Base-by-base conservation (phyloP, 2,888 invertebrate genomes). In the Esperia sulphurella region DNA sequence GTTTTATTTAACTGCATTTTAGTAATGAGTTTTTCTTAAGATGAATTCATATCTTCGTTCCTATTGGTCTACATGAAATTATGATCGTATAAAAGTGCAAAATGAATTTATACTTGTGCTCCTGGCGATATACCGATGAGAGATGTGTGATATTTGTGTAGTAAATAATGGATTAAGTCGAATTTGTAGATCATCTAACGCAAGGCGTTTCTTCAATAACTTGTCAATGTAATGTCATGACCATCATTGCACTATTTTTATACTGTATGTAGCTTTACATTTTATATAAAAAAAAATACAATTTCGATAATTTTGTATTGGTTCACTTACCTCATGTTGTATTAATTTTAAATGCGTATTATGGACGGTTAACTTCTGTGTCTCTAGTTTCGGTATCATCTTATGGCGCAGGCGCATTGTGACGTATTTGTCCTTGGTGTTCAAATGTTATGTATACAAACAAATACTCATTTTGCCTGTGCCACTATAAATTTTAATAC, bases 61-160 rank as follows among this genome's bases (percentile, higher is more conserved):
- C 76, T 76, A 75, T 75, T 79, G 76, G 76, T 75, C 75, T 54
- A 57, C 59, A 59, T 63, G 68, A 62, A 68, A 68, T 65, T 54
- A 58, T 57, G 60, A 59, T 54, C 45, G 41, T 43, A 54, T 52
- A 48, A 35, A 48, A 46, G 52, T 45, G 44, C 44, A 14, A 41
- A 4, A 45, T 53, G 43, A 40, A 21, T 21, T 21, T 21, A 21
- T 51, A 48, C 46, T 35, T 37, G 45, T 54, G 51, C 55, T 57
- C 47, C 59, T 59, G 56, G 59, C 58, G 54, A 62, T 5, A 63
- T 60, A 65, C 63, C 63, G 65, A 58, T 57, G 65, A 67, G 65
- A 66, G 69, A 57, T 68, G 74, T 79, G 79, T 79, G 83, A 81
- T 82, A 82, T 79, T 76, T 68, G 71, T 77, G 73, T 79, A 76